A percentile compares a stretch with the other conserved stretches of the same genome.
These are phyloP conservation scores for Harpegnathos saltator DNA, from an alignment of 1,140 invertebrate species.

Conservation along the genomic window DNA sequence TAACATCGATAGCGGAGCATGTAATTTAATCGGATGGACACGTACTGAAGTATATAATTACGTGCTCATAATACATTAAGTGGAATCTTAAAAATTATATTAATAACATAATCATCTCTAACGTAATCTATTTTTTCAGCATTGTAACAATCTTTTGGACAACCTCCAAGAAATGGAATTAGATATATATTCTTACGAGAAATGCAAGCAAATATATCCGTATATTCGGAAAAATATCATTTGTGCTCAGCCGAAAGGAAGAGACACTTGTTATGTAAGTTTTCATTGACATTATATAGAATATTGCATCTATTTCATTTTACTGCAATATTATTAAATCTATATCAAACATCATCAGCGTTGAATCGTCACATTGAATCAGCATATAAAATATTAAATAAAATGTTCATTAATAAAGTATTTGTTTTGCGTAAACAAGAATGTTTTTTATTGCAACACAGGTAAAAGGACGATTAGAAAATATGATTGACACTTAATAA, in stretches of 20 bases:
- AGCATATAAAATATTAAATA: too few relatives aligned
- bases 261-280: constrained; percentile 87
- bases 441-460: too few relatives aligned
- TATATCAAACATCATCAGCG: too few relatives aligned
- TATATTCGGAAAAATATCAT: constrained; percentile 82
- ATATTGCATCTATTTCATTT: neutral
- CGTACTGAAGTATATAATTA: constrained; percentile 3
- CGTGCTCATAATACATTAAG: too few relatives aligned
- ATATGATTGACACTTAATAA: too few relatives aligned
- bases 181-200: too few relatives aligned
- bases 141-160: constrained; percentile 16
- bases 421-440: too few relatives aligned
- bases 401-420: neutral
- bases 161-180: constrained; percentile 66
- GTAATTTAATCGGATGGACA: constrained; percentile 83
- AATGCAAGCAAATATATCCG: constrained; percentile 20
- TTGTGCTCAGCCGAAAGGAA: constrained; percentile 87
- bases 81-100: too few relatives aligned
- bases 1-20: neutral
- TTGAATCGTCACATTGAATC: too few relatives aligned
- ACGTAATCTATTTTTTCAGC: constrained; percentile 37
- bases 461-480: too few relatives aligned
- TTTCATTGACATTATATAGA: neutral
- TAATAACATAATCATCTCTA: neutral
- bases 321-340: constrained; percentile 1